These are phyloP conservation scores for Zaprionus capensis DNA, from an alignment of 1,140 invertebrate genomes.

Conservation along the genomic window DNA sequence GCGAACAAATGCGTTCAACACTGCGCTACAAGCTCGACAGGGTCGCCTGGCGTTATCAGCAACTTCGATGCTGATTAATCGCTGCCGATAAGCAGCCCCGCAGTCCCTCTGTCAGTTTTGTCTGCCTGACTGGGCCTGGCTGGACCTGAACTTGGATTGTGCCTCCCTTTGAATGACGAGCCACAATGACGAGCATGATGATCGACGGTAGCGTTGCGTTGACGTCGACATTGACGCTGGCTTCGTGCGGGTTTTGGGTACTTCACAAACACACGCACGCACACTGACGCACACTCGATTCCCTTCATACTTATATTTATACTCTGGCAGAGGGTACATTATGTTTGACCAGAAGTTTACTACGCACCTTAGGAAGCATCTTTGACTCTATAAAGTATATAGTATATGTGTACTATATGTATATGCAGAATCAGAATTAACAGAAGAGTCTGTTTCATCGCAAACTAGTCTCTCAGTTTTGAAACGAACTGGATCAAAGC, in stretches of 20 bases:
- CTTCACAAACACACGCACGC: slow-evolving; percentile 17
- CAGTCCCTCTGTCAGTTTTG: slow-evolving; percentile 23
- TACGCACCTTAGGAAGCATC: too few species aligned
- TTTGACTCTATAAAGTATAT: too few species aligned
- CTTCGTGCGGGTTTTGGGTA: slow-evolving; percentile 52
- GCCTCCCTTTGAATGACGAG: slow-evolving; percentile 61
- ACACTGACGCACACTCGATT: slow-evolving; percentile 15
- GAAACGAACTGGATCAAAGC: too few species aligned
- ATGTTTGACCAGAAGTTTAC: too few species aligned
- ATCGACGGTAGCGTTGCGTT: slow-evolving; percentile 72
- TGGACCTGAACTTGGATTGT: slow-evolving; percentile 40
- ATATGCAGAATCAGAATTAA: too few species aligned
- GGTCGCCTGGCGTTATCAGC: slow-evolving; percentile 73
- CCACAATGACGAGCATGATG: slow-evolving; percentile 43
- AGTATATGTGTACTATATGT: too few species aligned
- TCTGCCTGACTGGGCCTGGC: slow-evolving; percentile 4
- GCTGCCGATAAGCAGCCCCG: slow-evolving; percentile 59
- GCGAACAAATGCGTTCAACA: slow-evolving; percentile 54
- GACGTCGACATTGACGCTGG: slow-evolving; percentile 40
- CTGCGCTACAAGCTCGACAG: slow-evolving; percentile 44
- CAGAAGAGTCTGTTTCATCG: too few species aligned
- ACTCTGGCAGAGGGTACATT: too few species aligned
- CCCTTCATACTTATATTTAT: slow-evolving; percentile 9
- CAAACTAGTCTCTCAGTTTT: too few species aligned
- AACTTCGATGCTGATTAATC: slow-evolving; percentile 77